Evolutionary conservation across 35 echinoderm and acorn worm genomes (phyloP).

Genomic region (Ophioderma brevispina): DNA sequence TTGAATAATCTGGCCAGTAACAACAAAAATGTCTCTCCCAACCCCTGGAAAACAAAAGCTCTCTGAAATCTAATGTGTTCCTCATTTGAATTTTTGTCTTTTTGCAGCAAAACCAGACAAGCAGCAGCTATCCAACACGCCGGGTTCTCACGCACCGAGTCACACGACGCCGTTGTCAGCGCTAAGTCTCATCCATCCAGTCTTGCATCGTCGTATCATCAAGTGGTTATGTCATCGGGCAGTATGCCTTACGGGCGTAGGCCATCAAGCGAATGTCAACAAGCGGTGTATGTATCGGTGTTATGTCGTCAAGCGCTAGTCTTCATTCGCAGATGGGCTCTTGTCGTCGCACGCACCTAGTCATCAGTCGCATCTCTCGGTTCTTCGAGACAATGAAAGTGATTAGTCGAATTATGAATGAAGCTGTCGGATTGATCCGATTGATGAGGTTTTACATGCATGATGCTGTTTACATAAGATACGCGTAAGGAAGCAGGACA

Average conservation of each 20-base stretch:
- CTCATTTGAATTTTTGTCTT: neutral
- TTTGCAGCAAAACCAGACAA: neutral
- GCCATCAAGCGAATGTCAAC: too few relatives aligned
- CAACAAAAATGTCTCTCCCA: too few relatives aligned
- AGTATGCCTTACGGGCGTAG: neutral
- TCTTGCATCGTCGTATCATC: neutral
- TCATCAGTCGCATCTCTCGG: neutral
- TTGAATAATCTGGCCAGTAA: too few relatives aligned
- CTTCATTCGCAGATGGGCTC: constrained; percentile 37
- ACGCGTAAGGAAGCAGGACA: too few relatives aligned
- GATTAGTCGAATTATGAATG: too few relatives aligned
- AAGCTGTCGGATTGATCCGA: too few relatives aligned
- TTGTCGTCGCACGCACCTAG: neutral
- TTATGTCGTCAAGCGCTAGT: neutral
- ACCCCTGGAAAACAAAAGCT: too few relatives aligned
- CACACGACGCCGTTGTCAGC: neutral
- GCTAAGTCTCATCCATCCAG: neutral
- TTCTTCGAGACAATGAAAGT: neutral
- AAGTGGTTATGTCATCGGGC: neutral
- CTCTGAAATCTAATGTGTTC: too few relatives aligned
- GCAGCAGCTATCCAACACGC: neutral
- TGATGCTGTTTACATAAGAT: too few relatives aligned
- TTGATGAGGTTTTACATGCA: too few relatives aligned
- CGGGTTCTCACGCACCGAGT: neutral
- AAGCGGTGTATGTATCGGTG: too few relatives aligned